These are phyloP conservation scores for Oncorhynchus nerka DNA, from an alignment of 2,113 vertebrate species.

Conservation along the genomic window DNA sequence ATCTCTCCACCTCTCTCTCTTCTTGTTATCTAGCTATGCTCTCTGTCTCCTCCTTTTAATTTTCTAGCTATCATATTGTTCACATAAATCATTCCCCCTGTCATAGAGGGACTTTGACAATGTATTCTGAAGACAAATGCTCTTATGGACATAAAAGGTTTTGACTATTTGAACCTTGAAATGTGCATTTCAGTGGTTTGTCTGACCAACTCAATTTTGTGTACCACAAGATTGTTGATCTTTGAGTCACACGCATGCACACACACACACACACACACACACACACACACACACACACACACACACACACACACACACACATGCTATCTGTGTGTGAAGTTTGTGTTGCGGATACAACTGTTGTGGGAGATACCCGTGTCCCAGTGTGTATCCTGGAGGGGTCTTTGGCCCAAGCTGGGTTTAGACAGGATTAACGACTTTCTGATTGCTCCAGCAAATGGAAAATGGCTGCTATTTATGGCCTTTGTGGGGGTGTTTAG, in stretches of 20 bases:
- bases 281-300: background rate
- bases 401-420: background rate
- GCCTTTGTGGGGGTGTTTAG: too few relatives aligned
- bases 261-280: background rate
- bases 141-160: too few relatives aligned
- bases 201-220: too few relatives aligned
- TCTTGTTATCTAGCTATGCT: background rate
- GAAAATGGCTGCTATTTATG: background rate
- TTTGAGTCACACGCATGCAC: background rate
- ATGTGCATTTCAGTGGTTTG: too few relatives aligned
- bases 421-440: background rate
- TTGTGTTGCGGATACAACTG: background rate
- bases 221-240: background rate
- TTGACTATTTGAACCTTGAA: too few relatives aligned
- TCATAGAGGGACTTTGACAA: too few relatives aligned
- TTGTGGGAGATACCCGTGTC: background rate
- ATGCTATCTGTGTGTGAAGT: background rate
- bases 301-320: background rate
- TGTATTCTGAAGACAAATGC: too few relatives aligned
- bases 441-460: background rate
- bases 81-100: background rate
- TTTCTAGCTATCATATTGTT: background rate
- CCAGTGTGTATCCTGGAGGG: background rate
- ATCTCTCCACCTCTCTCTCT: background rate
- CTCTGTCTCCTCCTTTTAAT: background rate